phyloP scores from a whole-genome alignment of 2,888 invertebrate species.

The Keiferia lycopersicella region DNA sequence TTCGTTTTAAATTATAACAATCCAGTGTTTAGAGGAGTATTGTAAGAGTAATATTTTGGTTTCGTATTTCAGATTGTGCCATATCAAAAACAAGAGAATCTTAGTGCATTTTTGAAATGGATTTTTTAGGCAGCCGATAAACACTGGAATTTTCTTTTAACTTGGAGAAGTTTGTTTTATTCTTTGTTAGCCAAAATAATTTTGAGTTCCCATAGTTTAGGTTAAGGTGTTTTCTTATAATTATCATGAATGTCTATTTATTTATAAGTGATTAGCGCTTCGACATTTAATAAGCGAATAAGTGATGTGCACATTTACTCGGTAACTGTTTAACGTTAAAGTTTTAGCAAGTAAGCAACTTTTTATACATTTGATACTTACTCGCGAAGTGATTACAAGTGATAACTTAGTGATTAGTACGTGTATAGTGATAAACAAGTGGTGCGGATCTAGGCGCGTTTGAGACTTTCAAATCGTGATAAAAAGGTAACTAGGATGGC shows the following conservation, averaged over 20 bases:
- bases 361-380: slow-evolving; percentile 81
- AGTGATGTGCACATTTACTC: slow-evolving; percentile 73
- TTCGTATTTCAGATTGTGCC: slow-evolving; percentile 58
- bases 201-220: slow-evolving; percentile 62
- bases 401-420: slow-evolving; percentile 71
- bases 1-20: slow-evolving; percentile 43
- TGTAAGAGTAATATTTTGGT: slow-evolving; percentile 12
- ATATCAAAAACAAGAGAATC: slow-evolving; percentile 58
- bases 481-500: slow-evolving; percentile 41
- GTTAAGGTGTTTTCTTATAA: slow-evolving; percentile 67
- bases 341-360: slow-evolving; percentile 57
- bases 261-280: slow-evolving; percentile 72
- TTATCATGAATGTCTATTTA: slow-evolving; percentile 76
- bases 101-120: slow-evolving; percentile 39
- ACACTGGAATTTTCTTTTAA: slow-evolving; percentile 53
- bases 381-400: slow-evolving; percentile 79
- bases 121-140: slow-evolving; percentile 49
- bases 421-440: slow-evolving; percentile 69
- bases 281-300: slow-evolving; percentile 65
- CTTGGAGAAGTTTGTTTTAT: slow-evolving; percentile 33
- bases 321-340: slow-evolving; percentile 69
- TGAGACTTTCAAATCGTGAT: slow-evolving; percentile 42
- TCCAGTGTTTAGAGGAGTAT: slow-evolving; percentile 62
- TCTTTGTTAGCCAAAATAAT: slow-evolving; percentile 50
- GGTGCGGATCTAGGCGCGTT: slow-evolving; percentile 72